Conservation (phyloP, 1,140 invertebrate species). For the Hormaphis cornu region DNA sequence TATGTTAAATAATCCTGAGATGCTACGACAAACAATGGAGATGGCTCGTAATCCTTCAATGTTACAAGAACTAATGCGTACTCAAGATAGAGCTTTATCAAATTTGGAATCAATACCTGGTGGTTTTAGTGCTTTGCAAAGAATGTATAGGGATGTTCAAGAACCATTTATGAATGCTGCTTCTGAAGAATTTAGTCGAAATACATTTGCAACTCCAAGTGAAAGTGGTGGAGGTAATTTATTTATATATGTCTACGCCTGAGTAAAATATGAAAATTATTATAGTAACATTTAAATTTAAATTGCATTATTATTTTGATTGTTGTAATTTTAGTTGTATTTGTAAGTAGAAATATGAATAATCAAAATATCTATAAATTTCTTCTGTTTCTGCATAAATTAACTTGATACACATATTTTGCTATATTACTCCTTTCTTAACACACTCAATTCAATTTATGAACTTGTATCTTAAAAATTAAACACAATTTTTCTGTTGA, state of each 20-base stretch:
- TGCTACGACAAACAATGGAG: constrained; percentile 95
- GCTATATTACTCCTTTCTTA: no score
- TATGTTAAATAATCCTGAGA: constrained; percentile 96
- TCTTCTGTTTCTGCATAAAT: no score
- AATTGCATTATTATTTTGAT: no score
- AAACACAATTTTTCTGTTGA: no score
- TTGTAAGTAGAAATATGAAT: no score
- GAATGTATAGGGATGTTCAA: constrained; percentile 88
- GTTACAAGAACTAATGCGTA: constrained; percentile 96
- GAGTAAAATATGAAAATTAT: no score
- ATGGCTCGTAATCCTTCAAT: constrained; percentile 94
- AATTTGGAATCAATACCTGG: constrained; percentile 92
- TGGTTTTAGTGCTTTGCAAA: constrained; percentile 92
- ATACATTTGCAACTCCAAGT: constrained; percentile 59
- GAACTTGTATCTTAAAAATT: no score
- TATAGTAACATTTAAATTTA: no score
- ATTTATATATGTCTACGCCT: background rate
- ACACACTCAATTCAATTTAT: no score
- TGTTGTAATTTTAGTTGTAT: no score
- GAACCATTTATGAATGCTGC: constrained; percentile 98
- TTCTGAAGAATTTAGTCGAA: constrained; percentile 72
- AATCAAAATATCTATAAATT: no score
- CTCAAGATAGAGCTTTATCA: constrained; percentile 94
- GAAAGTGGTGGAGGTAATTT: constrained; percentile 42
- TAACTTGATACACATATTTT: no score